Conservation (phyloP, 1,140 invertebrate genomes). For the Cotesia typhae region DNA sequence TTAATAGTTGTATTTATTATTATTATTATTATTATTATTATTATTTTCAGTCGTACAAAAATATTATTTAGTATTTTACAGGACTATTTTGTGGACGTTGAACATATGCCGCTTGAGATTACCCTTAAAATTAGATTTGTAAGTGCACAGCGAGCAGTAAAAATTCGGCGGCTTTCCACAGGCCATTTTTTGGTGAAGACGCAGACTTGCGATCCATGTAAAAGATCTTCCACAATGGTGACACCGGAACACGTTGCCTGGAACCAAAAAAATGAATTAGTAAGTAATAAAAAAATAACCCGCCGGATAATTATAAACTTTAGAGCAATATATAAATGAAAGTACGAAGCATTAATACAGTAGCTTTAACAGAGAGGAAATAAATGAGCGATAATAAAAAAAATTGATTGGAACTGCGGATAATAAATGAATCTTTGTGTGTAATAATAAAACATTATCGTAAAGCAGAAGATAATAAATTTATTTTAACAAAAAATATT, state of each 20-base stretch:
- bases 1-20: no score
- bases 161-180: conserved; percentile 64
- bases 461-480: no score
- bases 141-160: conserved; percentile 58
- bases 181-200: conserved; percentile 63
- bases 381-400: no score
- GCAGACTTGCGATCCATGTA: conserved; percentile 60
- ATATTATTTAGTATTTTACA: conserved; percentile 19
- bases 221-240: conserved; percentile 58
- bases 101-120: conserved; percentile 67
- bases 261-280: conserved; percentile 45
- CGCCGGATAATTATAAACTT: no score
- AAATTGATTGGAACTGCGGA: no score
- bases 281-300: background rate
- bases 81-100: conserved; percentile 48
- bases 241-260: conserved; percentile 51
- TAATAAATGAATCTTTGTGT: no score
- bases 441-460: no score
- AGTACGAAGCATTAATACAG: no score
- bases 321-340: no score
- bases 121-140: conserved; percentile 68
- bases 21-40: no score
- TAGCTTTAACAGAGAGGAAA: no score
- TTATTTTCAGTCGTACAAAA: background rate
- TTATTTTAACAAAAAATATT: no score